Evolutionary conservation across 1,140 invertebrate species (phyloP), one percentile per base, ranked within the genome.

Genomic region (Platyscapa corneri): DNA sequence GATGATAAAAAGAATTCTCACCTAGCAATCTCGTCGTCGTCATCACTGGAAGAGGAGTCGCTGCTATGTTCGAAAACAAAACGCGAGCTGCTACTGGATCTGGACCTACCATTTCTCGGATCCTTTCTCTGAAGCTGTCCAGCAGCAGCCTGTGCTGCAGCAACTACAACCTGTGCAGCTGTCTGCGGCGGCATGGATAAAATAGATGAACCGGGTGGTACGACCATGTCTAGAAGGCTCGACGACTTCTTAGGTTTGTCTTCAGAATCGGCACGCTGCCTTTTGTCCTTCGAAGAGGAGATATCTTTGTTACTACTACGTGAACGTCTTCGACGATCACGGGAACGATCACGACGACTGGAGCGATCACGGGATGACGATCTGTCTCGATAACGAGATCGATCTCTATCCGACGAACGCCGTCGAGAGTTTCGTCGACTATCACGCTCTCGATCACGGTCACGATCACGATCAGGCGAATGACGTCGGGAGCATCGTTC

Each of bases 401-500:
- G 27, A n/a, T 82, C 85, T 3, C 85, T 56, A 42, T 86, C 85
- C 3, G 80, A 92, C 53, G 95, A 95, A 85, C 94, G 94, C 85
- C 95, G 94, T 88, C 92, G 88, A 64, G 93, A 92, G 10, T 89
- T 89, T 32, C 92, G 87, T 7, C 83, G 81, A 18, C 37, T 49
- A n/a, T 82, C 67, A 23, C 82, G 74, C 7, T 42, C 67, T 6
- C 67, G n/a, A 67, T 83, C 82, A 2, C 82, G 84, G 27, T 81
- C 77, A 67, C 88, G 32, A 32, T 70, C 85, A 2, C 84, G 67
- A 3, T 85, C 91, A 67, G 94, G 92, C 67, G 95, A 95, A 87
- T 94, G 94, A 86, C 95, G 94, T 88, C 92, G 88, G 65, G 93
- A 92, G 8, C 90, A 89, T 37, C 92, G 88, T 67, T 93, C 92